Evolutionary conservation across 2,888 invertebrate genomes (phyloP), one percentile per base, ranked within the genome.

Genomic region (Geotrupes spiniger): DNA sequence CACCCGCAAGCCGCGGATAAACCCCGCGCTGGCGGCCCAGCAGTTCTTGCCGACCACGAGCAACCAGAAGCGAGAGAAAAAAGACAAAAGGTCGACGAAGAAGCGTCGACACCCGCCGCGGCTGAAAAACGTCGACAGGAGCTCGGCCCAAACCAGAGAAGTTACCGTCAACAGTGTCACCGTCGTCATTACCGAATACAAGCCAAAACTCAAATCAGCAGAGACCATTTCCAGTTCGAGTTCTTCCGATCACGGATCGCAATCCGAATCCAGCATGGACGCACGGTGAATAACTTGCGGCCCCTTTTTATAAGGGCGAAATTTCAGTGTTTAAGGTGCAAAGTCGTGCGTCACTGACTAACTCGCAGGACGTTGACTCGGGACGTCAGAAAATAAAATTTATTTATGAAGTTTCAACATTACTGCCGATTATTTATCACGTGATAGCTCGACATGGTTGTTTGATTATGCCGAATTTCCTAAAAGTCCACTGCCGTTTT

Each of bases 121-220:
- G 54, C 83, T 94, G 68, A 92, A 90, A 78, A 94, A 95, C 74
- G 87, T 95, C 49, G 96, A 96, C 71, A 79, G 95, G 43, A 93
- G 90, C 67, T 89, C 91, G 25, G 95, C 92, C 16, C 90, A 92
- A 72, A 92, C 92, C 48, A 86, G 94, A 74, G 92, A 94, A 76
- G 93, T 96, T 62, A 97, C 97, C 39, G 96, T 96, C 26, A 96
- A 95, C 73, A 94, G 93, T 64, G 93, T 97, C 51, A 97, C 97
- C 39, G 96, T 97, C 53, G 89, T 94, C 58, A 95, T 97, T 71
- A 97, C 97, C 49, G 97, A 97, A 76, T 96, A 92, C 73, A 90
- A 91, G 72, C 90, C 91, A 59, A 92, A 92, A 66, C 65, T 68
- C 39, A 73, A 73, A 60, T 62, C 66, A 12, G 59, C 70, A 42